Evolutionary conservation across 2,888 invertebrate species (phyloP).

Genomic region (Ectemnius cavifrons): DNA sequence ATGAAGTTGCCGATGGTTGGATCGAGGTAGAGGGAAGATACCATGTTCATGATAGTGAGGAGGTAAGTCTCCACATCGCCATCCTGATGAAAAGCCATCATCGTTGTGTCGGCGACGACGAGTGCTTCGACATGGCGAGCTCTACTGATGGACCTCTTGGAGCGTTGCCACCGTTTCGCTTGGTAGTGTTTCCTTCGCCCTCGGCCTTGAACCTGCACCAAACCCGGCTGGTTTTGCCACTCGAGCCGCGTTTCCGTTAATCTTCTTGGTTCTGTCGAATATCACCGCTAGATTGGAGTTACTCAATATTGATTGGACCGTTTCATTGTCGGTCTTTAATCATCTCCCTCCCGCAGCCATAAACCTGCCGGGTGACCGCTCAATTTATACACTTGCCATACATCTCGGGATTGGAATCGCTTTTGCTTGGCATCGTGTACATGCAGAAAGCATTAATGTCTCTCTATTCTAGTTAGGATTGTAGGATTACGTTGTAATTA

Average conservation of each 20-base stretch:
- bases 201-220: slow-evolving; percentile 79
- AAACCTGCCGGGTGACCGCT: too few relatives aligned
- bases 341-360: too few relatives aligned
- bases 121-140: slow-evolving; percentile 91
- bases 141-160: slow-evolving; percentile 85
- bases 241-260: slow-evolving; percentile 79
- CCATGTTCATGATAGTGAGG: slow-evolving; percentile 96
- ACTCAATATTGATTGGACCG: neutral
- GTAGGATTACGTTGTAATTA: too few relatives aligned
- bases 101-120: slow-evolving; percentile 91
- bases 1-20: slow-evolving; percentile 94
- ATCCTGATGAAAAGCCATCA: slow-evolving; percentile 91
- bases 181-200: slow-evolving; percentile 66
- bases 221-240: slow-evolving; percentile 81
- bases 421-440: too few relatives aligned
- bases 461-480: too few relatives aligned
- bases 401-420: too few relatives aligned
- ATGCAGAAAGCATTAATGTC: too few relatives aligned
- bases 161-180: slow-evolving; percentile 66
- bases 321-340: too few relatives aligned
- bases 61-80: slow-evolving; percentile 91
- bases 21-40: slow-evolving; percentile 89
- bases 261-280: slow-evolving; percentile 70
- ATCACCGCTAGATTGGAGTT: neutral
- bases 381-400: too few relatives aligned